Conservation (phyloP, 2,797 vertebrate species). For the Psittacula derbiana region DNA sequence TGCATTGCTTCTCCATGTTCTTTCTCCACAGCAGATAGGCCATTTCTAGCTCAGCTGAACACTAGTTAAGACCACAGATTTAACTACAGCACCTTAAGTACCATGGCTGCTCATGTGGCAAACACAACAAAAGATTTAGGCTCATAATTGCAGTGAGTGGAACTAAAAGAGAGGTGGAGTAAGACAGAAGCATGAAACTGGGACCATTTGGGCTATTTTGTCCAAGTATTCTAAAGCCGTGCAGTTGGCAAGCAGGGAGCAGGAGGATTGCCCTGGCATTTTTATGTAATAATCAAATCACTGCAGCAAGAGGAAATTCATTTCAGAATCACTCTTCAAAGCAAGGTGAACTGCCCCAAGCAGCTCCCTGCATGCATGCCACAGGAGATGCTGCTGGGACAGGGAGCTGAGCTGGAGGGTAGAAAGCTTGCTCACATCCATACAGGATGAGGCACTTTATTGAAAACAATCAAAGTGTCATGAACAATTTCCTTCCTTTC, state of each 20-base stretch:
- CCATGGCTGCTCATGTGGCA: neutral
- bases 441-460: neutral
- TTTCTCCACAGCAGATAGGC: neutral
- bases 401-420: neutral
- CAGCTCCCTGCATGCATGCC: neutral
- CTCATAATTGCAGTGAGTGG: neutral
- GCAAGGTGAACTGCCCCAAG: neutral
- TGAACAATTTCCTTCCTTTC: constrained; percentile 62
- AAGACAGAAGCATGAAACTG: neutral
- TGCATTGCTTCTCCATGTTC: neutral
- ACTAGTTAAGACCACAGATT: neutral
- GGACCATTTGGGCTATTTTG: neutral
- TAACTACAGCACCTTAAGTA: neutral
- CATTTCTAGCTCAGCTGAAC: neutral
- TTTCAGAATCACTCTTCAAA: constrained; percentile 1
- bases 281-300: neutral
- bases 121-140: neutral
- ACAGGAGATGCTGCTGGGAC: neutral
- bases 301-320: neutral
- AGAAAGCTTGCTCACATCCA: neutral
- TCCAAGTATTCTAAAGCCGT: neutral
- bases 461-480: constrained; percentile 44
- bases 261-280: neutral
- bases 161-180: neutral
- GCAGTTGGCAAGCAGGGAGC: neutral